Percentiles rank a stretch among this genome's conserved stretches.
Conservation (phyloP, 2,113 vertebrate genomes). For the Alligator mississippiensis region DNA sequence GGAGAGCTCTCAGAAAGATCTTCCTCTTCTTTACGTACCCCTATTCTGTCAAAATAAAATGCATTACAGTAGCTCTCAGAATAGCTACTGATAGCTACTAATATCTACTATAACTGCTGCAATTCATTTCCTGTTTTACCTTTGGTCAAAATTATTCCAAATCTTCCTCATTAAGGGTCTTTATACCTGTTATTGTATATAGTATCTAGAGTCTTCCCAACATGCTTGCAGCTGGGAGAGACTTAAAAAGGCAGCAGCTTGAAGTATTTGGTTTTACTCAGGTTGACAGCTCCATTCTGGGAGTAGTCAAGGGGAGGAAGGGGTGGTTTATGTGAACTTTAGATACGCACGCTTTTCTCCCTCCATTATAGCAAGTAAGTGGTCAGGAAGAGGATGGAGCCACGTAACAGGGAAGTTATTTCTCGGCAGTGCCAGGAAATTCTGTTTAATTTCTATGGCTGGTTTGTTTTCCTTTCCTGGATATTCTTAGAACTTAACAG, state of each 20-base stretch:
- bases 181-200: constrained; percentile 58
- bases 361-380: background rate
- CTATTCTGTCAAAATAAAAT: background rate
- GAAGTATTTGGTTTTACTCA: constrained; percentile 39
- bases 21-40: background rate
- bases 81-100: background rate
- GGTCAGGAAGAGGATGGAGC: background rate
- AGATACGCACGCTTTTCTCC: background rate
- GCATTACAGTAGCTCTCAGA: background rate
- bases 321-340: background rate
- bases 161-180: constrained; percentile 27
- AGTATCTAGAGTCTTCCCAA: constrained; percentile 43
- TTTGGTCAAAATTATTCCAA: constrained; percentile 46
- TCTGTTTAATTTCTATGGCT: constrained; percentile 17
- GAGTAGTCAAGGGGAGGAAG: background rate
- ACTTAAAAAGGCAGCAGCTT: constrained; percentile 4
- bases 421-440: background rate
- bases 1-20: background rate
- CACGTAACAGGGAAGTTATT: background rate
- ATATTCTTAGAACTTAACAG: background rate
- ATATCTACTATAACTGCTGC: constrained; percentile 16
- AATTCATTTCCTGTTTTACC: background rate
- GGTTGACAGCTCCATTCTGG: background rate
- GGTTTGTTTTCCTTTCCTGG: background rate
- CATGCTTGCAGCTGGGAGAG: constrained; percentile 44